A percentile compares a stretch with the other conserved stretches of the same genome.
phyloP scores from a whole-genome alignment of 2,797 vertebrate species.

The Adrianichthys oophorus region DNA sequence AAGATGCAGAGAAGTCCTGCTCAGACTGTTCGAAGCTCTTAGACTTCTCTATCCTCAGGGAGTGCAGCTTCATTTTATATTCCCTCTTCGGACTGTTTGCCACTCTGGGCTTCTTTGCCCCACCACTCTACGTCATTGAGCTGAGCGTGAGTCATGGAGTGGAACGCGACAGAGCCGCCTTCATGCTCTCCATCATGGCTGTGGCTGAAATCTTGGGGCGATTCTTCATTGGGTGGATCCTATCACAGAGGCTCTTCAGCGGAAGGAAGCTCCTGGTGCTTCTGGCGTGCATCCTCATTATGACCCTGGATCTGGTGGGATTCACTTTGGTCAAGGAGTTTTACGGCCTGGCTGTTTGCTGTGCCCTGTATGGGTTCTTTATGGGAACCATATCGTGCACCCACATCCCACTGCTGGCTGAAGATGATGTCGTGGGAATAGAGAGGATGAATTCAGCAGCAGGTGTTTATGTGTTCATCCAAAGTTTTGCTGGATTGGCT shows the following conservation, averaged over 20 bases:
- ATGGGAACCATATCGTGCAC: constrained; percentile 89
- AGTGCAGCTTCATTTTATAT: constrained; percentile 89
- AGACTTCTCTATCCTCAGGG: constrained; percentile 89
- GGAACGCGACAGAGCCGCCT: constrained; percentile 79
- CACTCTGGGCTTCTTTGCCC: constrained; percentile 94
- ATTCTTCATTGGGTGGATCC: constrained; percentile 83
- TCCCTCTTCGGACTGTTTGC: constrained; percentile 94
- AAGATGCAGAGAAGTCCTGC: constrained; percentile 18
- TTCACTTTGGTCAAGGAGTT: constrained; percentile 87
- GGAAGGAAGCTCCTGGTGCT: constrained; percentile 88
- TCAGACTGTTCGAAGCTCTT: constrained; percentile 64
- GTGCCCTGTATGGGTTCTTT: constrained; percentile 86
- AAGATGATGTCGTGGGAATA: constrained; percentile 92
- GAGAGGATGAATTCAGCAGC: constrained; percentile 92
- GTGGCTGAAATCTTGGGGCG: constrained; percentile 89
- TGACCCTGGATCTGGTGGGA: constrained; percentile 83
- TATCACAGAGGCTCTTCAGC: constrained; percentile 72
- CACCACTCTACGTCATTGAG: constrained; percentile 91
- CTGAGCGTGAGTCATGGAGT: constrained; percentile 87
- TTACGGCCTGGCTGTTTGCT: constrained; percentile 88
- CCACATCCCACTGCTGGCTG: constrained; percentile 93
- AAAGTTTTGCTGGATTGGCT: constrained; percentile 92
- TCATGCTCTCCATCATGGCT: constrained; percentile 89
- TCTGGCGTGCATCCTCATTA: constrained; percentile 80
- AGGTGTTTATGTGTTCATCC: constrained; percentile 93